These are phyloP conservation scores for Pipistrellus nathusii DNA, from an alignment of 2,797 vertebrate genomes.

Conservation along the genomic window DNA sequence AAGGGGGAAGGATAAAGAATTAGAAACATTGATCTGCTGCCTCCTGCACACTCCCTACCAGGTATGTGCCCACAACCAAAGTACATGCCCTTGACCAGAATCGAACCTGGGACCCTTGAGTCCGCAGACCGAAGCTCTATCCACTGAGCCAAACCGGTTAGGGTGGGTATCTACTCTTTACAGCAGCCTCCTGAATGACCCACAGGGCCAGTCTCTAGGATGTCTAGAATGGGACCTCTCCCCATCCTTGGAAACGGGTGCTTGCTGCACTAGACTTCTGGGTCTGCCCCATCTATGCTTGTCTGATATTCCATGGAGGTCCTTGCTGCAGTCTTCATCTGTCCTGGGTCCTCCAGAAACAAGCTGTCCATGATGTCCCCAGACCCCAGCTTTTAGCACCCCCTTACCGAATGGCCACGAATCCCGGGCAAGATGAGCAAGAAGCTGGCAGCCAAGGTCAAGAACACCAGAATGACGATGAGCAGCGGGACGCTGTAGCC, in stretches of 20 bases:
- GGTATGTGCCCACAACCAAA: too few relatives aligned
- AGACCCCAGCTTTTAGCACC: neutral
- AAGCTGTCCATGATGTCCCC: accelerated
- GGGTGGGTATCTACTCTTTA: neutral
- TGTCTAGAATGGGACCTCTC: neutral
- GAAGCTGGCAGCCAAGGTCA: conserved; percentile 90
- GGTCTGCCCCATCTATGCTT: neutral
- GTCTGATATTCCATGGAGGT: neutral
- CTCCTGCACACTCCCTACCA: too few relatives aligned
- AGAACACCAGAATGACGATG: conserved; percentile 93
- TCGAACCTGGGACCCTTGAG: too few relatives aligned
- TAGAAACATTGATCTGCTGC: too few relatives aligned
- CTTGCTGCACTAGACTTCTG: neutral
- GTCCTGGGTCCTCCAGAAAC: neutral
- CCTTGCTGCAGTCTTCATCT: neutral
- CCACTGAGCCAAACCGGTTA: too few relatives aligned
- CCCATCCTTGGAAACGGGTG: neutral
- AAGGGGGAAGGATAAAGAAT: too few relatives aligned
- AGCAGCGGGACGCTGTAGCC: conserved; percentile 89
- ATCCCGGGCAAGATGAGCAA: conserved; percentile 96
- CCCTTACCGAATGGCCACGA: conserved; percentile 94
- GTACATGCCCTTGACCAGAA: too few relatives aligned
- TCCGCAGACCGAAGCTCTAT: too few relatives aligned
- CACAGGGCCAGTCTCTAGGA: neutral
- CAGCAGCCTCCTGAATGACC: neutral